Percentiles rank a stretch among this genome's conserved stretches.
Evolutionary conservation across 2,113 vertebrate genomes (phyloP).

Genomic region (Litocranius walleri): DNA sequence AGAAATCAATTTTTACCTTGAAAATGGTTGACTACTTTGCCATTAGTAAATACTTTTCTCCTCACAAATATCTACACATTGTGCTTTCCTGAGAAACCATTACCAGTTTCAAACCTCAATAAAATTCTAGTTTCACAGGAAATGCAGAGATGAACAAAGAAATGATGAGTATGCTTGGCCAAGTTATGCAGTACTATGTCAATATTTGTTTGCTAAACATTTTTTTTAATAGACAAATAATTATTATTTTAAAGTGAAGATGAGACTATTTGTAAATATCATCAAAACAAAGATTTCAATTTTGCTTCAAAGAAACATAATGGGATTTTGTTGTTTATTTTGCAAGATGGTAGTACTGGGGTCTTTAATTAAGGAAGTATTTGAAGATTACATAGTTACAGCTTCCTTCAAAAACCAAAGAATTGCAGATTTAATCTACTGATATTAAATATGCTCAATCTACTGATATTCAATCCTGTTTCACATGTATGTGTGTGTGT

Average conservation of each 20-base stretch:
- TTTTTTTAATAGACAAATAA: not conserved
- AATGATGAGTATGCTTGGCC: constrained; percentile 38
- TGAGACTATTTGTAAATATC: not conserved
- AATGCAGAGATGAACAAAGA: constrained; percentile 58
- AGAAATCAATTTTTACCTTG: constrained; percentile 75
- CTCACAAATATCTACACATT: constrained; percentile 68
- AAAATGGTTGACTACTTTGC: constrained; percentile 72
- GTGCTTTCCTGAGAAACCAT: constrained; percentile 65
- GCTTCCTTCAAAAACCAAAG: not conserved
- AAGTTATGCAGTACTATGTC: constrained; percentile 49
- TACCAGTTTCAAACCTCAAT: constrained; percentile 57
- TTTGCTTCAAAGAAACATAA: not conserved
- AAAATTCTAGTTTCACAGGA: constrained; percentile 51
- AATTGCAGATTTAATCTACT: constrained; percentile 20
- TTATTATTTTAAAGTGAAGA: not conserved
- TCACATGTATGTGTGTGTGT: not conserved
- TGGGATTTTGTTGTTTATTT: not conserved
- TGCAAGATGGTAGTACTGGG: not conserved
- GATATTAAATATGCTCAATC: not conserved
- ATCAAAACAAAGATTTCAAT: not conserved
- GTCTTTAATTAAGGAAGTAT: constrained; percentile 26
- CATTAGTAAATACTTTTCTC: constrained; percentile 46
- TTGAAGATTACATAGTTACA: constrained; percentile 11
- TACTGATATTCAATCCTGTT: not conserved
- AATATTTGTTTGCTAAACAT: constrained; percentile 15